Base-by-base conservation (phyloP, 2,797 vertebrate genomes). In the Caiman crocodilus region DNA sequence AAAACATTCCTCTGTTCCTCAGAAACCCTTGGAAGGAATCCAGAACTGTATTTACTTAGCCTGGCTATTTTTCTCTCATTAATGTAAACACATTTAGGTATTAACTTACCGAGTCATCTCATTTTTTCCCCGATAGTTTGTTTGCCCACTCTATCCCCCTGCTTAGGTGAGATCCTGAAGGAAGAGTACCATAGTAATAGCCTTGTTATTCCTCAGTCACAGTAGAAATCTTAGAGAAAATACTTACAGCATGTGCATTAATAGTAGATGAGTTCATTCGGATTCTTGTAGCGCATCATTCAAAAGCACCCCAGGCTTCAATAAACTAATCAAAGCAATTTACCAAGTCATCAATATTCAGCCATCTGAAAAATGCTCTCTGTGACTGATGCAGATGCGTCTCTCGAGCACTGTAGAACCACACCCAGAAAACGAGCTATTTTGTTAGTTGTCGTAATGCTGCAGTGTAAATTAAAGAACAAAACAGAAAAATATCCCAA, bases 1-100 rank as follows among this genome's bases (percentile, higher is more conserved):
- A 87, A 94, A 95, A 86, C 93, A 90, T 87, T 95, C 81, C 92
- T 80, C 65, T 42, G 59, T 75, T 93, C 90, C 92, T 87, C 76
- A 77, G 95, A 96, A 95, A 94, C 79, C 55, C 55, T 84, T 97
- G 96, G 95, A 96, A 95, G 56, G 56, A 89, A 93, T 86, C 90
- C 97, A 97, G 87, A 89, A n/a, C 76, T 55, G 17, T 88, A 83
- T 0, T 0, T 88, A 10, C 59, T 80, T 64, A 76, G 84, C 69
- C 92, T 84, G 81, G 15, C 73, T 35, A 50, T 90, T 35, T 63
- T 81, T 71, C 14, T 79, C 81, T 92, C 87, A 73, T 78, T 77
- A 16, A 75, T 69, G n/a, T 75, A 83, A 88, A 95, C 69, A 71
- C n/a, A 23, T 55, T 60, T 93, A 79, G 75, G 75, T 91, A 71